Percentiles rank a stretch among this genome's conserved stretches.
Evolutionary conservation across 2,113 vertebrate genomes (phyloP).

Genomic region (Istiophorus platypterus): DNA sequence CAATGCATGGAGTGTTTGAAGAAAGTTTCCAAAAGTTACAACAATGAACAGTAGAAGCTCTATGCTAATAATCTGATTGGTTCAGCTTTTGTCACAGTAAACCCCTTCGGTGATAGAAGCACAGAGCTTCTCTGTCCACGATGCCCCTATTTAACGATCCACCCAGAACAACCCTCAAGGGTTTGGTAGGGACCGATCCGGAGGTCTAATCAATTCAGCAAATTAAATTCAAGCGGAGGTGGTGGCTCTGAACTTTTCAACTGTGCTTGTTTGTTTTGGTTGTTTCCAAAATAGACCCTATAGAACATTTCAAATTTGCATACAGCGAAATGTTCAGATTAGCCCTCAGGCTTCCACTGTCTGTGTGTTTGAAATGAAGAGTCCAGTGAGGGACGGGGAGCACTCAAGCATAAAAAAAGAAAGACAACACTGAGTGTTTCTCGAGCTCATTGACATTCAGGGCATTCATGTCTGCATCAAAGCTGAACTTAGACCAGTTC

Average conservation of each 20-base stretch:
- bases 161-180: conserved; percentile 61
- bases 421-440: conserved; percentile 28
- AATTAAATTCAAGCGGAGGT: conserved; percentile 68
- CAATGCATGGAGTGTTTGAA: conserved; percentile 3
- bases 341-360: not conserved
- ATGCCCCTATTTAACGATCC: conserved; percentile 49
- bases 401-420: not conserved
- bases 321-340: conserved; percentile 28
- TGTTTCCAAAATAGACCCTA: conserved; percentile 17
- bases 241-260: conserved; percentile 61
- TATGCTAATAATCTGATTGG: conserved; percentile 45
- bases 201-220: conserved; percentile 73
- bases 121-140: conserved; percentile 53
- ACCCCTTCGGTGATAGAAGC: conserved; percentile 28
- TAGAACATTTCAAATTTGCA: conserved; percentile 32
- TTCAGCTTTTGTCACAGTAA: conserved; percentile 55
- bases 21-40: conserved; percentile 38
- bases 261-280: conserved; percentile 37
- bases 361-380: conserved; percentile 29
- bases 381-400: conserved; percentile 13
- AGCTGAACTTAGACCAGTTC: conserved; percentile 55
- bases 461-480: conserved; percentile 50
- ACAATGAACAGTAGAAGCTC: conserved; percentile 31
- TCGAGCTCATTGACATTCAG: conserved; percentile 62
- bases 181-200: conserved; percentile 41